phyloP scores from a whole-genome alignment of 2,888 invertebrate species.

The Drosophila peninsularis region DNA sequence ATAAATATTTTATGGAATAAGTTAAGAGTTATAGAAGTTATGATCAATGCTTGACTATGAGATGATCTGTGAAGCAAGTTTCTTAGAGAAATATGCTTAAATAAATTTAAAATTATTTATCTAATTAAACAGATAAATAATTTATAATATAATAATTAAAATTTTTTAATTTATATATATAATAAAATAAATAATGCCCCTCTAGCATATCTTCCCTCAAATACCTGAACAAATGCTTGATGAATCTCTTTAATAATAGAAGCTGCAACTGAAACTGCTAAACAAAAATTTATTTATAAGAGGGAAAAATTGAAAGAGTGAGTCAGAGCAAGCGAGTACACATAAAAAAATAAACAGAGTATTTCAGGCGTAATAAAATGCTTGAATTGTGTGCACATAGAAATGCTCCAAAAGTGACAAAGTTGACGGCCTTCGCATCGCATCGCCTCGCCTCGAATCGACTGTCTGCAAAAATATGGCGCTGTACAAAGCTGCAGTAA shows the following conservation, averaged over 20 bases:
- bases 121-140: too few relatives aligned
- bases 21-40: too few relatives aligned
- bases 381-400: conserved; percentile 33
- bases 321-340: background rate
- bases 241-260: background rate
- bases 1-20: too few relatives aligned
- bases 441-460: conserved; percentile 1
- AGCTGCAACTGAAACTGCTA: background rate
- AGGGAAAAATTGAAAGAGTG: background rate
- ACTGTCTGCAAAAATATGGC: conserved; percentile 35
- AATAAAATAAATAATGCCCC: too few relatives aligned
- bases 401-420: conserved; percentile 38
- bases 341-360: background rate
- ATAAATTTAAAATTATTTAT: too few relatives aligned
- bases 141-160: too few relatives aligned
- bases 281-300: too few relatives aligned
- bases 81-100: too few relatives aligned
- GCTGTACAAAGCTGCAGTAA: conserved; percentile 27
- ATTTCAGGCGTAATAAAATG: conserved; percentile 19
- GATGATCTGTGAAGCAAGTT: too few relatives aligned
- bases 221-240: background rate
- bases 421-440: conserved; percentile 28
- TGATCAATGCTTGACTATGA: too few relatives aligned
- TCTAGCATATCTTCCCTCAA: too few relatives aligned
- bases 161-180: too few relatives aligned